Evolutionary conservation across 1,140 invertebrate genomes (phyloP).

Genomic region (Neodiprion fabricii): DNA sequence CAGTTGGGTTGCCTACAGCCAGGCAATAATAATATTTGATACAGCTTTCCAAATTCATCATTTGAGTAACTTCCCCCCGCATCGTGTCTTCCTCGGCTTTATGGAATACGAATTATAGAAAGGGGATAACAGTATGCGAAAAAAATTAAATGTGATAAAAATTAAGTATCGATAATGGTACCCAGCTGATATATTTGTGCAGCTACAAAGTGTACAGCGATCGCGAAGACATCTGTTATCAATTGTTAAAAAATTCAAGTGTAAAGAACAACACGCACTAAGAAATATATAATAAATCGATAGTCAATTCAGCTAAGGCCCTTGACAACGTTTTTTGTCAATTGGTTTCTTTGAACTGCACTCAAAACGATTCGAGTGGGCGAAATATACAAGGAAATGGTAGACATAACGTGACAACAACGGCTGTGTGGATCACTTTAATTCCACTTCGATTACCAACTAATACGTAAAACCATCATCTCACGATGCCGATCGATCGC

Average conservation of each 20-base stretch:
- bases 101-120: background rate
- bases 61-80: background rate
- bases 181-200: too few relatives aligned
- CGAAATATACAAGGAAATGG: slow-evolving; percentile 17
- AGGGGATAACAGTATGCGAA: background rate
- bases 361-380: background rate
- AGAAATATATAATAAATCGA: background rate
- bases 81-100: background rate
- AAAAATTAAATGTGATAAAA: background rate
- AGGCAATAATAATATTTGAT: slow-evolving; percentile 37
- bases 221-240: too few relatives aligned
- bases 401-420: slow-evolving; percentile 23
- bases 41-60: background rate
- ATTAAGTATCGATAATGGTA: too few relatives aligned
- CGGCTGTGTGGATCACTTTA: slow-evolving; percentile 17
- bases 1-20: slow-evolving; percentile 45
- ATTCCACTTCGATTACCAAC: background rate
- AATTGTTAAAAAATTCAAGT: background rate
- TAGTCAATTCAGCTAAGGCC: background rate
- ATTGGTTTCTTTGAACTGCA: background rate
- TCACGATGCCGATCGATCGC: background rate
- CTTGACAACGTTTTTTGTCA: background rate
- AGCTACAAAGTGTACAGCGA: too few relatives aligned
- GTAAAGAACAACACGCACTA: background rate
- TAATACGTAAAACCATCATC: background rate